Evolutionary conservation across 2,888 invertebrate genomes (phyloP).

Genomic region (Tinea semifulvella): DNA sequence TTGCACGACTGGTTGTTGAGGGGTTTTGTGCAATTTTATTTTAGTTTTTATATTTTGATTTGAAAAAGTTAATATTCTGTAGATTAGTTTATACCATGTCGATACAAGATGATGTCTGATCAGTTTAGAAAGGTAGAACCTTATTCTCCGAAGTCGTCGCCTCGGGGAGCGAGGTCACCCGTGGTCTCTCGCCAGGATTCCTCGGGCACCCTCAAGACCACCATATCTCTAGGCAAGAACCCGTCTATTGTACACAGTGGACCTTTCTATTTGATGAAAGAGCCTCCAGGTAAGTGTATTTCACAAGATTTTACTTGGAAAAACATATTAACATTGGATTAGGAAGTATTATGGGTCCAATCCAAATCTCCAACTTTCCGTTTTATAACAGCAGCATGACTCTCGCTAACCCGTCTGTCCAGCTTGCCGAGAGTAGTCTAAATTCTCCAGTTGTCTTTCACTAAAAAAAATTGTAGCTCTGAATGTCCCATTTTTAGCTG

Average conservation of each 20-base stretch:
- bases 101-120: slow-evolving; percentile 90
- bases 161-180: slow-evolving; percentile 92
- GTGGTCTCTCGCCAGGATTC: slow-evolving; percentile 97
- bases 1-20: not conserved
- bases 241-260: slow-evolving; percentile 97
- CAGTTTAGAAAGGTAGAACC: slow-evolving; percentile 93
- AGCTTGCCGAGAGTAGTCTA: too few species aligned
- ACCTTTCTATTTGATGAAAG: slow-evolving; percentile 98
- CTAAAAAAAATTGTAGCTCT: too few species aligned
- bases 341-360: too few species aligned
- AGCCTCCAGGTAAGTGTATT: slow-evolving; percentile 79
- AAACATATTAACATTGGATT: too few species aligned
- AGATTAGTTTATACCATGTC: slow-evolving; percentile 52
- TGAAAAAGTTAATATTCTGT: slow-evolving; percentile 46
- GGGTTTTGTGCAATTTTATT: slow-evolving; percentile 25
- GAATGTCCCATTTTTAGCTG: too few species aligned
- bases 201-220: slow-evolving; percentile 96
- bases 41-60: slow-evolving; percentile 48
- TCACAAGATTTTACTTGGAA: not conserved
- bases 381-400: too few species aligned
- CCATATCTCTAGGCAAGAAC: slow-evolving; percentile 96
- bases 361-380: too few species aligned
- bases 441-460: too few species aligned
- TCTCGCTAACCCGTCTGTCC: too few species aligned
- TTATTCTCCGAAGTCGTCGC: slow-evolving; percentile 95